Percentiles rank a stretch among this genome's conserved stretches.
Conservation (phyloP, 2,113 vertebrate genomes). For the Lophotis ruficrista region DNA sequence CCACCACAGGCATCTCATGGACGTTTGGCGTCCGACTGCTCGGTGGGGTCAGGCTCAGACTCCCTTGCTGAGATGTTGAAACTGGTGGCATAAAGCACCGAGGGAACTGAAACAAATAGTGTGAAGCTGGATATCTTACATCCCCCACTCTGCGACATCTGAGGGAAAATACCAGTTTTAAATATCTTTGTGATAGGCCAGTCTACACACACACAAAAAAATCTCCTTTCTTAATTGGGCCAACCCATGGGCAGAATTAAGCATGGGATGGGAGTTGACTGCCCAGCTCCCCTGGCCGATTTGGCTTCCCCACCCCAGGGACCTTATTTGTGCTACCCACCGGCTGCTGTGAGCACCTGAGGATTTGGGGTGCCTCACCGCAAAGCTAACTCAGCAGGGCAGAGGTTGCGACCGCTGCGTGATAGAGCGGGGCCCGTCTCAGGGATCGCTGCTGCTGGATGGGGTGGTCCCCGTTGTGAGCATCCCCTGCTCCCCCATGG, state of each 20-base stretch:
- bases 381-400: background rate
- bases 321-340: background rate
- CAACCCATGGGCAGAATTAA: background rate
- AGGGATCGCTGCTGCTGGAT: background rate
- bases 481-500: background rate
- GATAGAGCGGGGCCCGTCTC: accelerated
- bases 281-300: background rate
- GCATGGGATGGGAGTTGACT: background rate
- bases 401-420: accelerated
- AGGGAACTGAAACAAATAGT: background rate
- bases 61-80: background rate
- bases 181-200: background rate
- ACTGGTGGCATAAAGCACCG: accelerated
- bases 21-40: background rate
- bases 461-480: background rate
- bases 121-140: background rate
- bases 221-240: background rate
- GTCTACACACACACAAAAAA: background rate
- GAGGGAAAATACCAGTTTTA: background rate
- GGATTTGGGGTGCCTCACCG: background rate
- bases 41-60: background rate
- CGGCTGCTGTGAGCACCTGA: background rate
- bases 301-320: background rate
- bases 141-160: accelerated
- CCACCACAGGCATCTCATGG: background rate